phyloP scores from a whole-genome alignment of 2,797 vertebrate genomes.

The Spea hammondii region DNA sequence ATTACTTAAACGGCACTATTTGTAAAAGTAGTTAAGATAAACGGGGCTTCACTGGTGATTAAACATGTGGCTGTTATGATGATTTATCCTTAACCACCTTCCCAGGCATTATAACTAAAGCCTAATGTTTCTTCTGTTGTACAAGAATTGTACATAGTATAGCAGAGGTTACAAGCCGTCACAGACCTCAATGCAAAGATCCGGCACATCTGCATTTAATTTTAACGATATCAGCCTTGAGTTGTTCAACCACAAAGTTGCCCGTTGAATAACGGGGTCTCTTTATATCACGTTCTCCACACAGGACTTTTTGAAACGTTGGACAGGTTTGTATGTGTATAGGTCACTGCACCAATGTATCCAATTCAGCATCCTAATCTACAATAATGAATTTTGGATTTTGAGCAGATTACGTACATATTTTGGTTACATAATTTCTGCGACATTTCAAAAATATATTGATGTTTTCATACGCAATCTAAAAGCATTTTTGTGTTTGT shows the following conservation, averaged over 20 bases:
- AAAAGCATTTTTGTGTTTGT: too few species aligned
- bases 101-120: constrained; percentile 1
- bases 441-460: too few species aligned
- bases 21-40: constrained; percentile 10
- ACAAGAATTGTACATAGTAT: background rate
- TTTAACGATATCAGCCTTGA: background rate
- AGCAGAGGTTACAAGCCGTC: background rate
- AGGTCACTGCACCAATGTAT: too few species aligned
- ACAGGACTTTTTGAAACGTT: too few species aligned
- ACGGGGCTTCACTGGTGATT: constrained; percentile 12
- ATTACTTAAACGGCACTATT: constrained; percentile 10
- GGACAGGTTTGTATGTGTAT: too few species aligned
- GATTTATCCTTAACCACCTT: constrained; percentile 20
- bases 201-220: background rate
- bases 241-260: background rate
- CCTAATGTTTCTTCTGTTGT: background rate
- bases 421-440: too few species aligned
- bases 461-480: too few species aligned
- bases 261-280: too few species aligned
- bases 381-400: too few species aligned
- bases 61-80: background rate
- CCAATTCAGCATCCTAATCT: too few species aligned
- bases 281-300: too few species aligned
- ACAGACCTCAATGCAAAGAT: background rate
- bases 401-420: too few species aligned